Evolutionary conservation across 2,113 vertebrate genomes (phyloP).

Genomic region (Monopterus albus): DNA sequence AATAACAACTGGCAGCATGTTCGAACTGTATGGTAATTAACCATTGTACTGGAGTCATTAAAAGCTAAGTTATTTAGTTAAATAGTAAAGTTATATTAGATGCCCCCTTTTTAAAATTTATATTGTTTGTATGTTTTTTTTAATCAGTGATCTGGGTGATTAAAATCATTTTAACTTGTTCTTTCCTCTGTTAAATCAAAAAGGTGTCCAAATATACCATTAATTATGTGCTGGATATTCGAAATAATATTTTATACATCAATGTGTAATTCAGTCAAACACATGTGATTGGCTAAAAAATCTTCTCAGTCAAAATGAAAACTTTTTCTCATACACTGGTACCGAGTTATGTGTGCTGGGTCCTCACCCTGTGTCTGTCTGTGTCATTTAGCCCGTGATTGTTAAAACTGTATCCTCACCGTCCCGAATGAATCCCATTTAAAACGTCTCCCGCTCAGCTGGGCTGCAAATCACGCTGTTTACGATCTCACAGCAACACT

Average conservation of each 20-base stretch:
- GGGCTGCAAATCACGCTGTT: slow-evolving; percentile 90
- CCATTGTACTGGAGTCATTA: too few relatives aligned
- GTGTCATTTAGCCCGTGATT: slow-evolving; percentile 72
- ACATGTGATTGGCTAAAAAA: background rate
- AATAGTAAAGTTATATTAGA: too few relatives aligned
- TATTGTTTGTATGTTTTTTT: too few relatives aligned
- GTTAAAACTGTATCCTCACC: slow-evolving; percentile 73
- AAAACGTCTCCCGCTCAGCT: slow-evolving; percentile 84
- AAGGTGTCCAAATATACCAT: background rate
- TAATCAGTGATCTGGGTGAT: too few relatives aligned
- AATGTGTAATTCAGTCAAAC: background rate
- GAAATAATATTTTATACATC: background rate
- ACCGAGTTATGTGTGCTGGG: slow-evolving; percentile 49
- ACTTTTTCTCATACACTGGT: slow-evolving; percentile 40
- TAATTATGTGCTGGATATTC: background rate
- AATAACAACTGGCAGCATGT: background rate
- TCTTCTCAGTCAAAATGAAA: background rate
- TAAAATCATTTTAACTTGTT: too few relatives aligned
- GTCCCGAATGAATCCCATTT: slow-evolving; percentile 84
- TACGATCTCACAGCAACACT: slow-evolving; percentile 89
- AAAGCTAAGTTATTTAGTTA: too few relatives aligned
- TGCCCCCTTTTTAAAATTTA: background rate
- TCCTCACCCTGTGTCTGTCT: slow-evolving; percentile 63
- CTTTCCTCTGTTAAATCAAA: background rate
- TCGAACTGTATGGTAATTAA: too few relatives aligned